Conservation (phyloP, 2,888 invertebrate genomes). For the Electrophaes corylata region DNA sequence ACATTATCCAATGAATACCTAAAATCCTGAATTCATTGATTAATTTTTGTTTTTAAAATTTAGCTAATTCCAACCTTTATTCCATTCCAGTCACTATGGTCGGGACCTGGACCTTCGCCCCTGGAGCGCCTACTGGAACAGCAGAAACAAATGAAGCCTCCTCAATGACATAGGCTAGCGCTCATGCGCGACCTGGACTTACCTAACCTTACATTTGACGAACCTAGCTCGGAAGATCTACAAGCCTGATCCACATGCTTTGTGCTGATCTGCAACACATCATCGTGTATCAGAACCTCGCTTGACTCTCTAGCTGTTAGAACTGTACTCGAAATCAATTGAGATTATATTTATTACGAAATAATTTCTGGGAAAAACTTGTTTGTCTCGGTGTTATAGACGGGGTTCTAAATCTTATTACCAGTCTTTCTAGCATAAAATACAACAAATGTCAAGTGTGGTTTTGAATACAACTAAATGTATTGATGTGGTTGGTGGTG, state of each 20-base stretch:
- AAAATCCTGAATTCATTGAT: too few species aligned
- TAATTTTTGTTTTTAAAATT: too few species aligned
- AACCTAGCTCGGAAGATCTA: neutral
- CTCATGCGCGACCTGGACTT: conserved; percentile 10
- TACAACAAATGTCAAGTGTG: neutral
- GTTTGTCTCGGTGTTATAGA: too few species aligned
- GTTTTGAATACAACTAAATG: neutral
- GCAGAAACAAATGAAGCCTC: conserved; percentile 87
- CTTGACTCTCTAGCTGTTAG: neutral
- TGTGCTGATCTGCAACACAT: conserved; percentile 1
- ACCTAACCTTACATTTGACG: neutral
- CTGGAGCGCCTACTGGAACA: conserved; percentile 91
- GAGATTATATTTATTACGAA: too few species aligned
- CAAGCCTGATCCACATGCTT: neutral
- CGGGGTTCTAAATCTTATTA: too few species aligned
- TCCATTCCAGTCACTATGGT: conserved; percentile 88
- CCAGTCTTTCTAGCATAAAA: too few species aligned
- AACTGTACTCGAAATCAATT: neutral
- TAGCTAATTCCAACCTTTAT: conserved; percentile 11
- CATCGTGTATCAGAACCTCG: neutral
- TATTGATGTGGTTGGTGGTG: neutral
- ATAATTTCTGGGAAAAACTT: neutral
- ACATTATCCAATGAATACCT: too few species aligned
- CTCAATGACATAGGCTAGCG: conserved; percentile 56
- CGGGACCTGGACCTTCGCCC: conserved; percentile 90